Percentiles rank a stretch among this genome's conserved stretches.
These are phyloP conservation scores for Trematomus loennbergii DNA, from an alignment of 2,113 vertebrate genomes.

Conservation along the genomic window DNA sequence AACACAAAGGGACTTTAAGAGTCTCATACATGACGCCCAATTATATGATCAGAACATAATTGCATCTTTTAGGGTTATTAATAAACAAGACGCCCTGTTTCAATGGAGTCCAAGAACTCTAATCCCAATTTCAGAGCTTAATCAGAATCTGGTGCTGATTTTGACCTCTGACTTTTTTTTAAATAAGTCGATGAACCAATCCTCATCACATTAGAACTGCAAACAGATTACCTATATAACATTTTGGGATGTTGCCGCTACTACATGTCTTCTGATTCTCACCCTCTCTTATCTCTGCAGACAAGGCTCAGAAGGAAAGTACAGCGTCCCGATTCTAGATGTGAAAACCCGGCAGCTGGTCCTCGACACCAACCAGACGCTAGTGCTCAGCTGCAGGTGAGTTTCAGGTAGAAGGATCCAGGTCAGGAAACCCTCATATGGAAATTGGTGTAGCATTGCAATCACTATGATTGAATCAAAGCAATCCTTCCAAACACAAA, in stretches of 20 bases:
- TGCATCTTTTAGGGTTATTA: not conserved
- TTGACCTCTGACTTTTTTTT: slow-evolving; percentile 11
- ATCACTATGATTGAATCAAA: not conserved
- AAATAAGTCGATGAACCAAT: not conserved
- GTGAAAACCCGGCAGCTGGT: slow-evolving; percentile 85
- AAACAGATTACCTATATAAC: not conserved
- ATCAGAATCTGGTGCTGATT: not conserved
- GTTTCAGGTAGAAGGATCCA: slow-evolving; percentile 45
- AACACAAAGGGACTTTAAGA: not conserved
- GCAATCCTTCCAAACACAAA: not conserved
- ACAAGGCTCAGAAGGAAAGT: slow-evolving; percentile 82
- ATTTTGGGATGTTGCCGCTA: not conserved
- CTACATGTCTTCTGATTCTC: not conserved
- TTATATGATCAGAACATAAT: not conserved
- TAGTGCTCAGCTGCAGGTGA: slow-evolving; percentile 94
- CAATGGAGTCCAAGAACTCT: not conserved
- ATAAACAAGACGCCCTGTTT: not conserved
- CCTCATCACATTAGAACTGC: not conserved
- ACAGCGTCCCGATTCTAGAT: slow-evolving; percentile 88
- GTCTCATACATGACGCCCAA: not conserved
- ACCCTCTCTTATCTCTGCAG: slow-evolving; percentile 49
- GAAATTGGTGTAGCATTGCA: not conserved
- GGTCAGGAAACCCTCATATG: not conserved
- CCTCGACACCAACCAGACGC: slow-evolving; percentile 88
- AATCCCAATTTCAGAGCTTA: too few species aligned